Base-by-base conservation (phyloP, 2,797 vertebrate species). In the Taeniopygia guttata region DNA sequence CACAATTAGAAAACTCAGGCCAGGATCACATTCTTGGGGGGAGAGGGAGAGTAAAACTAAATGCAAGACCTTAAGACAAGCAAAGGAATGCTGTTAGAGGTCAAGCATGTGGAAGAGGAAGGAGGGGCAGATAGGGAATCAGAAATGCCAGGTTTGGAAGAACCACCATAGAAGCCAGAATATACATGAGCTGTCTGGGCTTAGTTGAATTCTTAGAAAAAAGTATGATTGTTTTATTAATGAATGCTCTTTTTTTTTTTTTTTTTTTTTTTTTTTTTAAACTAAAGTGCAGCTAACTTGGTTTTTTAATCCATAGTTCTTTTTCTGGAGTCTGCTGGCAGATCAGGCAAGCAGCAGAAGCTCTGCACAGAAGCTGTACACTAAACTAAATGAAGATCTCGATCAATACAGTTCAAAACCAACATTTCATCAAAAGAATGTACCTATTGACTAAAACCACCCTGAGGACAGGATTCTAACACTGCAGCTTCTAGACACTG, bases 1-100 rank as follows among this genome's bases (percentile, higher is more conserved):
- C 88, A 93, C 89, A 96, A 94, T 97, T 96, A 93, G 77, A 91
- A 95, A 95, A 83, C 89, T 95, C 79, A 73, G 82, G 89, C 95
- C 85, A 95, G 88, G 70, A 96, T 91, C 87, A 82, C 95, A 96
- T 96, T 96, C 96, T 90, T 96, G 30, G 55, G 82, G 76, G 36
- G 49, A 91, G 73, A 95, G 79, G 59, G 74, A 95, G 89, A 94
- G 72, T 77, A 60, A 92, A 96, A 89, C 1, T 45, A 87, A 83
- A 93, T 89, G 90, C 64, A 92, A 96, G 86, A 55, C 80, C 79
- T 92, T 93, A 91, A 96, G 94, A 95, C 88, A 92, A 96, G 89
- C 5, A 6, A 78, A 96, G 76, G 95, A 96, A 97, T 94, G 89
- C 75, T 93, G 82, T 64, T 91, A 94, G 91, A 96, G 94, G 94